Evolutionary conservation across 1,140 invertebrate species (phyloP).

Genomic region (Drosophila repleta): DNA sequence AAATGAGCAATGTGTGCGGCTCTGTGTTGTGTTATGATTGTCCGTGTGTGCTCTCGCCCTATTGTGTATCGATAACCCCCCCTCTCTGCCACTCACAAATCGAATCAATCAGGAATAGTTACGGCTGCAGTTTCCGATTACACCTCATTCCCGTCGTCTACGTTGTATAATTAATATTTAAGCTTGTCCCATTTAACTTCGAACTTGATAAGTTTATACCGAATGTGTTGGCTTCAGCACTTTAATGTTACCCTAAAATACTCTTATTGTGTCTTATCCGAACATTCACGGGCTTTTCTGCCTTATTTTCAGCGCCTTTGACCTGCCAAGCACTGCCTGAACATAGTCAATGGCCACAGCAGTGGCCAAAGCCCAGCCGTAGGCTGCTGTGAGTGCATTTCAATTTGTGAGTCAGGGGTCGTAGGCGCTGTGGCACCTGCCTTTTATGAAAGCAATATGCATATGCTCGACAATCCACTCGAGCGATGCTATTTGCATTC

Average conservation of each 20-base stretch:
- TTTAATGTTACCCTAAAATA: no score
- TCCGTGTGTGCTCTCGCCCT: slow-evolving; percentile 4
- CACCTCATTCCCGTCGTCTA: not conserved
- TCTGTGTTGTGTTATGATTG: slow-evolving; percentile 3
- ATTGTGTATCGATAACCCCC: slow-evolving; percentile 4
- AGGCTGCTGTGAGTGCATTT: slow-evolving; percentile 7
- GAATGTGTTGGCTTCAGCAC: no score
- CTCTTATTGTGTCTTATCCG: no score
- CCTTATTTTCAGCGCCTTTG: not conserved
- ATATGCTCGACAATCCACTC: slow-evolving; percentile 57
- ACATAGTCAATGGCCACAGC: not conserved
- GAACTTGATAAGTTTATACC: slow-evolving; percentile 15
- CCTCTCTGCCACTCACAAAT: slow-evolving; percentile 16
- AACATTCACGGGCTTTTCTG: not conserved
- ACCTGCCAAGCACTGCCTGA: not conserved
- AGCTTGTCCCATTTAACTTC: not conserved
- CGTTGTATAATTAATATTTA: slow-evolving; percentile 58
- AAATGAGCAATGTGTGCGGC: slow-evolving; percentile 55
- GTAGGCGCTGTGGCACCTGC: slow-evolving; percentile 16
- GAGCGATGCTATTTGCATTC: slow-evolving; percentile 70
- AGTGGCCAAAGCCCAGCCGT: not conserved
- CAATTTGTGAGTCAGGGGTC: slow-evolving; percentile 16
- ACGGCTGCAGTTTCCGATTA: slow-evolving; percentile 32
- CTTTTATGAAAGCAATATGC: slow-evolving; percentile 73
- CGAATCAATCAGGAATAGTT: slow-evolving; percentile 79